phyloP scores from a whole-genome alignment of 2,888 invertebrate species.

The Isoperla grammatica region DNA sequence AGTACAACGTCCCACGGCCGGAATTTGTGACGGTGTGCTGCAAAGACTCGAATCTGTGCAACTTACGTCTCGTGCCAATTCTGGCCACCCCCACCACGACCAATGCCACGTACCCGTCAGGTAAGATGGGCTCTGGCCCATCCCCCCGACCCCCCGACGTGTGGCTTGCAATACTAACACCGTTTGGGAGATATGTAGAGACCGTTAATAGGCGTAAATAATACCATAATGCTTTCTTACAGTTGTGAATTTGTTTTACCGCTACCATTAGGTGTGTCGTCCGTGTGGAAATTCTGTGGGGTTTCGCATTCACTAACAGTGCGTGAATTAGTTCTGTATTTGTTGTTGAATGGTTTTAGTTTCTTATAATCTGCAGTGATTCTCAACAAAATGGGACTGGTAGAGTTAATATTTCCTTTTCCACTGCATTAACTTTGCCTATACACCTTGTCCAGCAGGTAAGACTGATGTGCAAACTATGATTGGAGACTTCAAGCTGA shows the following conservation, averaged over 20 bases:
- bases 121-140: constrained; percentile 27
- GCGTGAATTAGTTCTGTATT: no score
- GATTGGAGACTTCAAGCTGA: no score
- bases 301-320: no score
- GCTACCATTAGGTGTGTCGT: constrained; percentile 17
- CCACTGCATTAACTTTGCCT: no score
- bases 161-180: constrained; percentile 35
- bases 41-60: constrained; percentile 55
- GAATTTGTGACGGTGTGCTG: constrained; percentile 47
- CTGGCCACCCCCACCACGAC: constrained; percentile 44
- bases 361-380: no score
- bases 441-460: no score
- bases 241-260: constrained; percentile 11
- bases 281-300: constrained; percentile 1
- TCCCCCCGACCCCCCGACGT: constrained; percentile 2
- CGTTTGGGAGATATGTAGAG: constrained; percentile 13
- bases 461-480: no score
- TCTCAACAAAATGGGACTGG: no score
- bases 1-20: constrained; percentile 39
- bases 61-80: constrained; percentile 46
- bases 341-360: no score
- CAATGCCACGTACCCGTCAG: constrained; percentile 40
- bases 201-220: constrained; percentile 24
- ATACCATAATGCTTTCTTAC: constrained; percentile 16
- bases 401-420: no score